Evolutionary conservation across 2,113 vertebrate species (phyloP), one percentile per base, ranked within the genome.

Genomic region (Bufo gargarizans): DNA sequence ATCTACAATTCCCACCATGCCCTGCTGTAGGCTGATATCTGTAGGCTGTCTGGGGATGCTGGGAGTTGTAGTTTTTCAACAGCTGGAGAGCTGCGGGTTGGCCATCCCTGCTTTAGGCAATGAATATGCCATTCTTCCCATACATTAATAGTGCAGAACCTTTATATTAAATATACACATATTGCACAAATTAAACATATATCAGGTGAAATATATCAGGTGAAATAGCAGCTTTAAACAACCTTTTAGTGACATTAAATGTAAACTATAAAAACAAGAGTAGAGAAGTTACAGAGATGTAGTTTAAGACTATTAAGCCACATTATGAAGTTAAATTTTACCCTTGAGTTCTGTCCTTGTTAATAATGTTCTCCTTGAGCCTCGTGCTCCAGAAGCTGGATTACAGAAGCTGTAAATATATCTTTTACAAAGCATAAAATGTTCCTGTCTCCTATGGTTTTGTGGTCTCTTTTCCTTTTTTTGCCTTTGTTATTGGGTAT

Each of bases 331-430:
- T n/a, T 83, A 69, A 16, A 83, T 83, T 20, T 83, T 83, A 83
- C 81, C 49, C 81, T 65, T 53, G 81, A 49, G 61, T 50, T 69
- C 49, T 83, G 81, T 69, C 81, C 81, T 69, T 65, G 13, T 53
- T 69, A 67, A 83, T 83, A 83, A 83, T 83, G 63, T 69, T 53
- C 61, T 83, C 61, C 81, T 83, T 49, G 49, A 82, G 55, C 80
- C 80, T 49, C 47, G 9, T 50, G 45, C 81, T 83, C 49, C 20
- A 49, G 80, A 83, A 83, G 65, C 43, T 67, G 49, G 61, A 67
- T 83, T 69, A 49, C 49, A 53, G 49, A 69, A 49, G 65, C 43
- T 83, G 65, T 69, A 67, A 83, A 83, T 22, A 49, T 65, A 53
- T 20, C 19, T 45, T 58, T 61, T 82, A 61, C 63, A 63, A 63